Evolutionary conservation across 2,113 vertebrate genomes (phyloP).

Genomic region (Himantopus leucocephalus): DNA sequence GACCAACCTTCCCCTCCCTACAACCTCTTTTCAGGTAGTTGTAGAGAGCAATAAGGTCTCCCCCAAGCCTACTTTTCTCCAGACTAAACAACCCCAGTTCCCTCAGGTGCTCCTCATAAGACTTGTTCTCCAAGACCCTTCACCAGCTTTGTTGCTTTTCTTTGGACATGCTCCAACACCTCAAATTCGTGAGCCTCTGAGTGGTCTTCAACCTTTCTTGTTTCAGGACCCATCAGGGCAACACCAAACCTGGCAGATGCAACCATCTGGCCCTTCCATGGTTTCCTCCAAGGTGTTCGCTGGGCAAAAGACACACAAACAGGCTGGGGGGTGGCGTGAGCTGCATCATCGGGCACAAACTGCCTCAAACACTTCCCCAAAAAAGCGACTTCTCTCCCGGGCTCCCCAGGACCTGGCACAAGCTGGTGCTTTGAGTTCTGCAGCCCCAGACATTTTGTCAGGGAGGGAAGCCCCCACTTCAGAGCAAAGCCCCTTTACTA

Average conservation of each 20-base stretch:
- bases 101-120: background rate
- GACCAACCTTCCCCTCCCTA: background rate
- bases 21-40: background rate
- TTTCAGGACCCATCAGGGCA: background rate
- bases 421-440: background rate
- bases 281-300: background rate
- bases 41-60: background rate
- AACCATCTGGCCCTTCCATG: background rate
- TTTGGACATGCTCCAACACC: fast-evolving
- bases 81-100: background rate
- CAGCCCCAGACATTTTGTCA: background rate
- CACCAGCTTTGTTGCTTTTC: background rate
- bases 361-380: background rate
- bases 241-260: background rate
- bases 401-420: background rate
- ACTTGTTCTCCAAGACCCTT: background rate
- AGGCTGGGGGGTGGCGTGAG: background rate
- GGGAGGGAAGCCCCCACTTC: background rate
- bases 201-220: background rate
- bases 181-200: background rate
- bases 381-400: background rate
- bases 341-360: background rate
- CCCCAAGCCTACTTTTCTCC: background rate
- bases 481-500: background rate
- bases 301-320: background rate